Conservation (phyloP, 2,113 vertebrate genomes). For the Notiomystis cincta region DNA sequence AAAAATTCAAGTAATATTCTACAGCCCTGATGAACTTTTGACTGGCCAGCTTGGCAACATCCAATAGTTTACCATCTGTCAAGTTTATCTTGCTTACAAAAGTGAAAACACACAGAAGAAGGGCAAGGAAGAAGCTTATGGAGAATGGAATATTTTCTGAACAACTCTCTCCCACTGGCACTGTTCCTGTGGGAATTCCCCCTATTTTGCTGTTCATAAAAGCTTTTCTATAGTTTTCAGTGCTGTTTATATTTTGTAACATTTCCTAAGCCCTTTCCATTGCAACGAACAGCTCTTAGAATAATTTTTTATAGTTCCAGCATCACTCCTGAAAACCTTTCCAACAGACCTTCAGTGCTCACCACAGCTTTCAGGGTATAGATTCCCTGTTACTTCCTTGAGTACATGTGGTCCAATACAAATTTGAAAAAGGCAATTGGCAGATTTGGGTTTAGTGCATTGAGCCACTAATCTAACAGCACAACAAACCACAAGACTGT, state of each 20-base stretch:
- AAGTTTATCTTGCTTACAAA: not conserved
- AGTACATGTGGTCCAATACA: not conserved
- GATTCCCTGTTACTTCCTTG: not conserved
- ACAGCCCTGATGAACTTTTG: not conserved
- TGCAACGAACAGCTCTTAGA: not conserved
- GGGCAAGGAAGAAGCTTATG: not conserved
- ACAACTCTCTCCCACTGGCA: not conserved
- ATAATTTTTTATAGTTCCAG: not conserved
- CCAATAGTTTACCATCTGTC: not conserved
- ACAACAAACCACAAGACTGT: not conserved
- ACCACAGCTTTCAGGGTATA: not conserved
- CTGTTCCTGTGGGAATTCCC: not conserved
- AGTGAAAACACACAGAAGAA: not conserved
- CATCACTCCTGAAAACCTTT: not conserved
- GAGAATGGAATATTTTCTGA: not conserved
- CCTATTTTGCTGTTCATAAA: not conserved
- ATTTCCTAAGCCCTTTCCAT: not conserved
- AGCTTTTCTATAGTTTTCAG: not conserved
- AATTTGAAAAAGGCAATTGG: not conserved
- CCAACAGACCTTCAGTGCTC: not conserved
- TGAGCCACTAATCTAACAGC: not conserved
- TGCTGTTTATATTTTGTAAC: not conserved
- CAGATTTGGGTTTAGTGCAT: not conserved
- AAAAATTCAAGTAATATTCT: not conserved
- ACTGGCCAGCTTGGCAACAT: not conserved